Percentiles rank a stretch among this genome's conserved stretches.
Evolutionary conservation across 2,113 vertebrate species (phyloP).

Genomic region (Reinhardtius hippoglossoides): DNA sequence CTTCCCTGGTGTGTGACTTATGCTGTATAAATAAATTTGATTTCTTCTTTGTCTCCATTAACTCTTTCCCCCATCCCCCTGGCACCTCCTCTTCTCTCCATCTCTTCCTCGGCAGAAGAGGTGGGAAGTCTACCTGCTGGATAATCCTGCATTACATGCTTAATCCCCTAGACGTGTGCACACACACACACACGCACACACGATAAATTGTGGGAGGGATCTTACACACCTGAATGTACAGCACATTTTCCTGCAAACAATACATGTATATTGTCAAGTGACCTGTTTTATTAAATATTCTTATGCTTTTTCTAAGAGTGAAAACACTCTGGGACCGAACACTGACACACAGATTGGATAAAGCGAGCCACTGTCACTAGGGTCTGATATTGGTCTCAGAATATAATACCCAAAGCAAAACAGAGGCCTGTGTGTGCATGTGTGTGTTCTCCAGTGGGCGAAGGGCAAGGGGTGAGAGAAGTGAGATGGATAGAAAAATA

Average conservation of each 20-base stretch:
- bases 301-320: not conserved
- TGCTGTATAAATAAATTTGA: not conserved
- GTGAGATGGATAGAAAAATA: conserved; percentile 5
- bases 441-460: conserved; percentile 15
- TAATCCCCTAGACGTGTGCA: conserved; percentile 68
- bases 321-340: not conserved
- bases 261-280: conserved; percentile 27
- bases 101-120: conserved; percentile 50
- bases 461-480: conserved; percentile 29
- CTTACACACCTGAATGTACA: conserved; percentile 28
- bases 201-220: conserved; percentile 25
- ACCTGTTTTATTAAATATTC: conserved; percentile 19
- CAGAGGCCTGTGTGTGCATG: not conserved
- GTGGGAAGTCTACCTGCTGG: conserved; percentile 74
- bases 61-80: not conserved
- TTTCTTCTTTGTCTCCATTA: not conserved
- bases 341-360: conserved; percentile 22
- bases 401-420: conserved; percentile 6
- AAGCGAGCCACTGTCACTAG: conserved; percentile 6
- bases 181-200: not conserved
- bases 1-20: not conserved
- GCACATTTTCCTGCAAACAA: not conserved
- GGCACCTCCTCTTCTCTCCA: conserved; percentile 12
- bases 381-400: conserved; percentile 34
- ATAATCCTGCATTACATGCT: conserved; percentile 80